Conservation (phyloP, 1,140 invertebrate genomes). For the Thaumatotibia leucotreta region DNA sequence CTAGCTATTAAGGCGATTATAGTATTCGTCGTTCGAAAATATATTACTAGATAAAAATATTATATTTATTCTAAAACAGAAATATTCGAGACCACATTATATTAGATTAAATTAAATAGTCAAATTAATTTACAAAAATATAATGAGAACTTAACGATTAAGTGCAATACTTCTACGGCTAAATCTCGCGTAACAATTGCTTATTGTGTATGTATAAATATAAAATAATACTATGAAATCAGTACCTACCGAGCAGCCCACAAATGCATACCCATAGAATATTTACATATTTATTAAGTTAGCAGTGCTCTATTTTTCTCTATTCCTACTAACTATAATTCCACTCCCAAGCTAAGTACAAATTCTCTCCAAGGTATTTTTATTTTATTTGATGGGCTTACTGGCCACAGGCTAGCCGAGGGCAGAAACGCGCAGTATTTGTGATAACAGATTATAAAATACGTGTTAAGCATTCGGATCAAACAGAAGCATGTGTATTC, state of each 20-base stretch:
- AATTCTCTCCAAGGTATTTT: not conserved
- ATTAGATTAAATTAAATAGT: not conserved
- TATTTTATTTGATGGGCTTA: too few relatives aligned
- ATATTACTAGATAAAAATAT: not conserved
- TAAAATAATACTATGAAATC: slow-evolving; percentile 4
- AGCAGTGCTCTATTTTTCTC: not conserved
- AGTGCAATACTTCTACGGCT: slow-evolving; percentile 1
- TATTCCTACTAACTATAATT: not conserved
- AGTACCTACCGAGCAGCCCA: slow-evolving; percentile 2
- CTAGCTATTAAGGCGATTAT: not conserved
- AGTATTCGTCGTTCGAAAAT: not conserved
- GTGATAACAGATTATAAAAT: not conserved
- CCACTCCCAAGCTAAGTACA: not conserved
- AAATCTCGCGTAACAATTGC: slow-evolving; percentile 1
- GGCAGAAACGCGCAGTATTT: too few relatives aligned
- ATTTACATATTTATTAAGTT: not conserved
- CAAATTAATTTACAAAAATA: not conserved
- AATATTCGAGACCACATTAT: not conserved
- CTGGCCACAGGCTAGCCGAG: too few relatives aligned
- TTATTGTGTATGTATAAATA: not conserved
- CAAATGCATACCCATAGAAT: not conserved
- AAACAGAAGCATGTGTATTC: not conserved
- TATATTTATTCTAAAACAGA: not conserved
- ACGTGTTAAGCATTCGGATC: not conserved
- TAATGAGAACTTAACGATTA: not conserved